These are phyloP conservation scores for Melanocharis versteri DNA, from an alignment of 2,113 vertebrate genomes.

Conservation along the genomic window DNA sequence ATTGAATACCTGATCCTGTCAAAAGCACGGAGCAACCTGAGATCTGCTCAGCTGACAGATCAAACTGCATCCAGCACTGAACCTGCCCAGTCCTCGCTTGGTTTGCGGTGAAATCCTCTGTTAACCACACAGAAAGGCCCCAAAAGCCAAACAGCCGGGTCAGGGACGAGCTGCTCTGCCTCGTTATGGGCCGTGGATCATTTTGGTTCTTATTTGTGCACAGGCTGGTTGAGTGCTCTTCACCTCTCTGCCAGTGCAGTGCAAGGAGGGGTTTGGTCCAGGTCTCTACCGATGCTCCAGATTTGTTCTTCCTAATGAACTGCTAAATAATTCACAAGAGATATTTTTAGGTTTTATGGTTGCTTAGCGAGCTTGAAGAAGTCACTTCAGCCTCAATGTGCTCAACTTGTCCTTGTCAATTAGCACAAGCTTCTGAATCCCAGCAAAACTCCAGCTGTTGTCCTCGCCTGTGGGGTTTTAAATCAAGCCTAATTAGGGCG, in stretches of 20 bases:
- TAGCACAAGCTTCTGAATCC: neutral
- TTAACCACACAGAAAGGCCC: neutral
- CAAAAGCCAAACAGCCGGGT: neutral
- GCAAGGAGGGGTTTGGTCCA: neutral
- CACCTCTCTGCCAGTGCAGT: neutral
- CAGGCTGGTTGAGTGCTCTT: neutral
- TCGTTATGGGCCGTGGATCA: fast-evolving
- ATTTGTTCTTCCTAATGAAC: neutral
- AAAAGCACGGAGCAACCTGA: neutral
- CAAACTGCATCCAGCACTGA: neutral
- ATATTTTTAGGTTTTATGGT: neutral
- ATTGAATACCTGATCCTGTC: neutral
- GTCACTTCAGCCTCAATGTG: neutral
- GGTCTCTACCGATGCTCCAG: neutral
- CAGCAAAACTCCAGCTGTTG: slow-evolving; percentile 7
- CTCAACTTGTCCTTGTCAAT: neutral
- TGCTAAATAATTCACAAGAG: neutral
- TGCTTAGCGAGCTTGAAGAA: neutral
- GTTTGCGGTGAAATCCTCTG: neutral
- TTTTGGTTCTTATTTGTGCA: neutral
- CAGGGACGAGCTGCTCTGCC: neutral
- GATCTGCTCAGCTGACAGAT: neutral
- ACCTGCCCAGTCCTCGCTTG: neutral
- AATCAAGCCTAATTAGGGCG: neutral
- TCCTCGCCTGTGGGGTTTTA: neutral